phyloP scores from a whole-genome alignment of 1,140 invertebrate genomes.

The Coelopa frigida region DNA sequence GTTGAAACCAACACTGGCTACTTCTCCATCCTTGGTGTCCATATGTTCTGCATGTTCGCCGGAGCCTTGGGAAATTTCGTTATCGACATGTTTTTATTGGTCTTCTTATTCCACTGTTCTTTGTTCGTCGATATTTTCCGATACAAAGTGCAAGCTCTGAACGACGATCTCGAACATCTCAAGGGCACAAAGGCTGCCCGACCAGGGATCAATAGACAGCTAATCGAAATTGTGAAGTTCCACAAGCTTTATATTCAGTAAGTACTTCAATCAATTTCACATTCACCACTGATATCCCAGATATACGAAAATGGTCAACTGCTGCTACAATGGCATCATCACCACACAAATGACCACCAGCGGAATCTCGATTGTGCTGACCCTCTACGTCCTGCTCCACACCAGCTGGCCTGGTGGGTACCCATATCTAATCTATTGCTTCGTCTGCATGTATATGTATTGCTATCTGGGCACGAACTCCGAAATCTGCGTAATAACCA shows the following conservation, averaged over 20 bases:
- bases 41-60: not conserved
- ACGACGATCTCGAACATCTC: not conserved
- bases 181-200: too few species aligned
- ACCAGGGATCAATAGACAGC: too few species aligned
- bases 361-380: constrained; percentile 19
- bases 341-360: constrained; percentile 15
- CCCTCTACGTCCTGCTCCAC: constrained; percentile 16
- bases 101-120: constrained; percentile 16
- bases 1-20: constrained; percentile 11
- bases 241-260: constrained; percentile 21
- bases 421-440: constrained; percentile 10
- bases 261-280: not conserved
- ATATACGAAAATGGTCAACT: not conserved
- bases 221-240: constrained; percentile 18
- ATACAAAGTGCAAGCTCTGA: constrained; percentile 16
- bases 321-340: constrained; percentile 17
- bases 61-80: constrained; percentile 20
- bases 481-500: constrained; percentile 21
- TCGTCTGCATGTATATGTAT: constrained; percentile 20
- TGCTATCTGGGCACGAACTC: constrained; percentile 21
- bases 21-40: constrained; percentile 12
- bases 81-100: constrained; percentile 18
- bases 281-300: too few species aligned
- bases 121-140: constrained; percentile 19
- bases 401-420: constrained; percentile 18